Conservation (phyloP, 1,140 invertebrate species). For the Heliconius melpomene region DNA sequence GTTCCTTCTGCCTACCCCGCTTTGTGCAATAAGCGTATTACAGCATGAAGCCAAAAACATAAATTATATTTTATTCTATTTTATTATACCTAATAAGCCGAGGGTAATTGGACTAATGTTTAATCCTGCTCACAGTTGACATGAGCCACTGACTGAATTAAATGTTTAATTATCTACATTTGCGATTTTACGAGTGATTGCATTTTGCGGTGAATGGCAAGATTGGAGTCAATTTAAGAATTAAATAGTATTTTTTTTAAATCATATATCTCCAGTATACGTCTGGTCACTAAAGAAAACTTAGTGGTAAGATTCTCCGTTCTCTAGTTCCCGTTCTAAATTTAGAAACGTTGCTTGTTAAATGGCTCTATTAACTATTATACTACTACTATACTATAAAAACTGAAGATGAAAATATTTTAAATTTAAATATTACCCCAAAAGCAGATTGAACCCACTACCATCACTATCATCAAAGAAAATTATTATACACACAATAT, state of each 20-base stretch:
- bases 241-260: background rate
- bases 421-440: too few relatives aligned
- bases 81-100: background rate
- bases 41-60: too few relatives aligned
- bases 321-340: too few relatives aligned
- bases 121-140: background rate
- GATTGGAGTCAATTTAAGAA: background rate
- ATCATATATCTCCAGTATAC: background rate
- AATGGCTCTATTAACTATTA: too few relatives aligned
- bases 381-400: too few relatives aligned
- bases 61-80: too few relatives aligned
- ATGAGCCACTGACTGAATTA: background rate
- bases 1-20: too few relatives aligned
- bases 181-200: background rate
- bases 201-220: background rate
- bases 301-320: background rate
- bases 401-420: too few relatives aligned
- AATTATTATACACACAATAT: background rate
- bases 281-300: background rate
- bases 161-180: conserved; percentile 2
- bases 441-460: too few relatives aligned
- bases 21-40: too few relatives aligned
- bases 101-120: background rate
- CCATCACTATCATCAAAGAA: background rate
- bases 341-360: too few relatives aligned